Conservation (phyloP, 2,797 vertebrate genomes). For the Neosalanx taihuensis region DNA sequence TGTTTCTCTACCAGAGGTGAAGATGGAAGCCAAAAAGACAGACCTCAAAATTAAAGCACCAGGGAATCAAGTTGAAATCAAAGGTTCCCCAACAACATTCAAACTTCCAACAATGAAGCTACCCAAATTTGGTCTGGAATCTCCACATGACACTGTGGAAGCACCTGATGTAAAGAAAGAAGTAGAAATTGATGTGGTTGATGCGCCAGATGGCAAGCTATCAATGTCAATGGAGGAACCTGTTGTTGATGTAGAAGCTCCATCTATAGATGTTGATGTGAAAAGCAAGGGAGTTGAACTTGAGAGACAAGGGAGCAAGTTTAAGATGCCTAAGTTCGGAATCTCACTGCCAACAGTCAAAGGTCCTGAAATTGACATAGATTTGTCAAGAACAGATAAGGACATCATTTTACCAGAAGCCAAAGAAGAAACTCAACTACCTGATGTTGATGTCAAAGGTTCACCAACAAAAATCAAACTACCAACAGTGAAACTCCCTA, state of each 20-base stretch:
- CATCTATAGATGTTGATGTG: slow-evolving; percentile 4
- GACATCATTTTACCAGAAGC: slow-evolving; percentile 30
- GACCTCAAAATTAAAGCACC: neutral
- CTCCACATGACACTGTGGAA: slow-evolving; percentile 13
- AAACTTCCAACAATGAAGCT: neutral
- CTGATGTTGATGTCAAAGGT: slow-evolving; percentile 14
- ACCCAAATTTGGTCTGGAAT: neutral
- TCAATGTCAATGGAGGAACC: slow-evolving; percentile 15
- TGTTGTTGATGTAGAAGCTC: neutral
- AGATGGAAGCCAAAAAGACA: slow-evolving; percentile 13
- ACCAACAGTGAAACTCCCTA: slow-evolving; percentile 50
- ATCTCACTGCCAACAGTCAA: slow-evolving; percentile 44
- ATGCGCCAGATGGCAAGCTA: neutral
- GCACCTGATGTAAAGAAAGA: neutral
- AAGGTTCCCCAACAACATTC: neutral
- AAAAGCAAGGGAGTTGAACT: slow-evolving; percentile 9
- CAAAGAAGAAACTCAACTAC: slow-evolving; percentile 13
- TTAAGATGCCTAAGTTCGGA: slow-evolving; percentile 33
- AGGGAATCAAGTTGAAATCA: neutral
- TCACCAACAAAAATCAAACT: slow-evolving; percentile 42
- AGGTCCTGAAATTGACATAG: slow-evolving; percentile 31
- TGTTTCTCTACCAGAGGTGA: slow-evolving; percentile 21
- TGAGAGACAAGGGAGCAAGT: neutral
- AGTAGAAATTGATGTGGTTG: slow-evolving; percentile 8
- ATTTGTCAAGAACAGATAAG: slow-evolving; percentile 18